Conservation (phyloP, 2,888 invertebrate genomes). For the Temnothorax rugatulus region DNA sequence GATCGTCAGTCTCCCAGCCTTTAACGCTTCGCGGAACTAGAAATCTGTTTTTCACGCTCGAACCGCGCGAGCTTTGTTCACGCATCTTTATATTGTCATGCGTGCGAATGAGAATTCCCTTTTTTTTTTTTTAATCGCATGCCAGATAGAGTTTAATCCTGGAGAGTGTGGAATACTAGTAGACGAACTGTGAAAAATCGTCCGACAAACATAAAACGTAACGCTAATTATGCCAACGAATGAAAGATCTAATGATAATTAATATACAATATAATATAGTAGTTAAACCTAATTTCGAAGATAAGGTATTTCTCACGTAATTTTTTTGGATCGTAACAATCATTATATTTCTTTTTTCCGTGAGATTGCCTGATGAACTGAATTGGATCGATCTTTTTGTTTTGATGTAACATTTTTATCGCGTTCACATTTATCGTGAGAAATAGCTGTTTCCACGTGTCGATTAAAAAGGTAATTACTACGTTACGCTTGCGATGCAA, state of each 20-base stretch:
- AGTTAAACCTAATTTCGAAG: not conserved
- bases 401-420: slow-evolving; percentile 64
- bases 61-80: slow-evolving; percentile 32
- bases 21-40: slow-evolving; percentile 65
- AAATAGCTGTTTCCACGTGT: slow-evolving; percentile 73
- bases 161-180: not conserved
- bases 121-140: not conserved
- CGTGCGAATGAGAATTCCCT: slow-evolving; percentile 9
- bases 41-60: slow-evolving; percentile 60
- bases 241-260: not conserved
- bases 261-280: not conserved
- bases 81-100: slow-evolving; percentile 12
- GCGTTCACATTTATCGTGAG: slow-evolving; percentile 63
- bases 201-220: not conserved
- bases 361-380: slow-evolving; percentile 9
- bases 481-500: slow-evolving; percentile 73
- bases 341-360: not conserved
- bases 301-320: not conserved
- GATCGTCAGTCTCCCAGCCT: slow-evolving; percentile 63
- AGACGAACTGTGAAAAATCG: not conserved
- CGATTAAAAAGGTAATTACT: slow-evolving; percentile 72
- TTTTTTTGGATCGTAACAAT: not conserved
- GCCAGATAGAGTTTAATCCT: not conserved
- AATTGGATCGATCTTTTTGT: slow-evolving; percentile 62
- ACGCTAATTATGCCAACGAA: not conserved